Percentiles rank a stretch among this genome's conserved stretches.
These are phyloP conservation scores for Brachyptera risi DNA, from an alignment of 2,888 invertebrate species.

Conservation along the genomic window DNA sequence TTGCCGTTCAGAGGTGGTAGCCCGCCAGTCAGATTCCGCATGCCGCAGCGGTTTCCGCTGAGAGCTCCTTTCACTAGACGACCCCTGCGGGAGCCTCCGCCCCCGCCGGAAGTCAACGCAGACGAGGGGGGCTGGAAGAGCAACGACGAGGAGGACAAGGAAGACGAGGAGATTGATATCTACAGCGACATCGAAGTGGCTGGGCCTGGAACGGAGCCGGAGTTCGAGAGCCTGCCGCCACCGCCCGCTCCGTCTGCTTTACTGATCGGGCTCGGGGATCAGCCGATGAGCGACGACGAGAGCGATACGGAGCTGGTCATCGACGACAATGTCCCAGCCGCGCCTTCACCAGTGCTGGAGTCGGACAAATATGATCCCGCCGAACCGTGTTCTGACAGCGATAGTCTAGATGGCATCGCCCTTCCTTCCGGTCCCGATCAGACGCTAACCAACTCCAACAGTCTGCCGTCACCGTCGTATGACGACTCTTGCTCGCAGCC, in stretches of 20 bases:
- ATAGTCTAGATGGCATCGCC: conserved; percentile 36
- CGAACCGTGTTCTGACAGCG: conserved; percentile 47
- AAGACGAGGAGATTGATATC: conserved; percentile 52
- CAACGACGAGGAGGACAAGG: conserved; percentile 30
- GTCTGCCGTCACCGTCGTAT: background rate
- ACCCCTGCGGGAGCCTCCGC: conserved; percentile 26
- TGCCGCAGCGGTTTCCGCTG: conserved; percentile 21
- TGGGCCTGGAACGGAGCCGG: conserved; percentile 19
- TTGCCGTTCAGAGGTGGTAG: conserved; percentile 30
- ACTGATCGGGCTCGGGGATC: conserved; percentile 42
- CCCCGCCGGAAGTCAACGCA: conserved; percentile 26
- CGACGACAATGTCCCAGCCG: conserved; percentile 42
- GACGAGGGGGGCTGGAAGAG: conserved; percentile 18
- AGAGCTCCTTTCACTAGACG: conserved; percentile 9
- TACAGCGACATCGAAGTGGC: conserved; percentile 57
- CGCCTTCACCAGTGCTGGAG: conserved; percentile 7
- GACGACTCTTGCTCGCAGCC: background rate
- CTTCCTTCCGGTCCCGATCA: conserved; percentile 13
- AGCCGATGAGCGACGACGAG: conserved; percentile 50
- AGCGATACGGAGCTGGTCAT: conserved; percentile 57
- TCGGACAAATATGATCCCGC: conserved; percentile 54
- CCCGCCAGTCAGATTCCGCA: conserved; percentile 36
- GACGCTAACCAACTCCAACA: background rate
- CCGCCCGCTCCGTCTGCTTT: conserved; percentile 36
- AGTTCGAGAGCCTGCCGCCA: conserved; percentile 34